A percentile compares a stretch with the other conserved stretches of the same genome.
Evolutionary conservation across 2,797 vertebrate species (phyloP).

Genomic region (Xerus rutilus): DNA sequence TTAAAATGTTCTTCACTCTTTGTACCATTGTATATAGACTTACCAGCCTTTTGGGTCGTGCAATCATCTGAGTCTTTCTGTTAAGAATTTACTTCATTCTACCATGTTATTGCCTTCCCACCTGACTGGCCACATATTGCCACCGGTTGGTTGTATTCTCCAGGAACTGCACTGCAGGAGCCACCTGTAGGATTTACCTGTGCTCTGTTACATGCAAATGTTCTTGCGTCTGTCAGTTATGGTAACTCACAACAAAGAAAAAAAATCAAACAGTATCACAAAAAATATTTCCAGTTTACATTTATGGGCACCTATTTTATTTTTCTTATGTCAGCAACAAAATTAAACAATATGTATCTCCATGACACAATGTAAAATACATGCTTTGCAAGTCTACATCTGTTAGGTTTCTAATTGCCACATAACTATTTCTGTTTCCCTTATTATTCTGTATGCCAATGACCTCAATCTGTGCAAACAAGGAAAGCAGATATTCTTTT

Average conservation of each 20-base stretch:
- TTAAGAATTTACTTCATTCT: conserved; percentile 12
- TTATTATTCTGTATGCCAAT: neutral
- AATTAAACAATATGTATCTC: neutral
- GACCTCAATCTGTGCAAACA: neutral
- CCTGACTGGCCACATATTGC: neutral
- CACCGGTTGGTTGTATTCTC: fast-evolving
- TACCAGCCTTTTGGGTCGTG: neutral
- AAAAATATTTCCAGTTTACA: neutral
- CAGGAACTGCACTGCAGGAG: neutral
- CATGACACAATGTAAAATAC: neutral
- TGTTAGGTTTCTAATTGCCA: neutral
- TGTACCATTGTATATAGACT: neutral
- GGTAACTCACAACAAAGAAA: neutral
- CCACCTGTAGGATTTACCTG: neutral
- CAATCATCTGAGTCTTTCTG: conserved; percentile 56
- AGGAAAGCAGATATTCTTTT: neutral
- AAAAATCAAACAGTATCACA: neutral
- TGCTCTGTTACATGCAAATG: neutral
- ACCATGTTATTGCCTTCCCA: conserved; percentile 55
- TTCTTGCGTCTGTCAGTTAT: neutral
- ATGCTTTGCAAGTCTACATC: neutral
- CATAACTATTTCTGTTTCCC: neutral
- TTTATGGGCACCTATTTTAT: neutral
- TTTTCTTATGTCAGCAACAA: neutral
- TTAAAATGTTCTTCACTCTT: conserved; percentile 12